phyloP scores from a whole-genome alignment of 92 coral and sea anemone genomes.

The Porites rus region DNA sequence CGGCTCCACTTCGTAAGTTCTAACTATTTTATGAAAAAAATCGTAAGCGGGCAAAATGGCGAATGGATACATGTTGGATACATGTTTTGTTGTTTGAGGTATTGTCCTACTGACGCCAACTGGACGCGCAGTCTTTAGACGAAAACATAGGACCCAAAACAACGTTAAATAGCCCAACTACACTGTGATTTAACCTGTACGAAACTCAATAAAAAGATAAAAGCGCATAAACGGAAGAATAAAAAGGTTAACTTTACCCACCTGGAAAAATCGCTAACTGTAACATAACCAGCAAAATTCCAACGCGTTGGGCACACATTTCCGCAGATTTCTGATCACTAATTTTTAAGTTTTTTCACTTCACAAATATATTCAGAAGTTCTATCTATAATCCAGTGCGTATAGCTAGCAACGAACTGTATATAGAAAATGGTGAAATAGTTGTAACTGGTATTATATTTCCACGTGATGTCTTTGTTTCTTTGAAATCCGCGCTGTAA shows the following conservation, averaged over 20 bases:
- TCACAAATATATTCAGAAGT: not conserved
- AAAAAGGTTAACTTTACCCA: conserved; percentile 8
- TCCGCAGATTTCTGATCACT: not conserved
- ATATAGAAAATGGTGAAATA: not conserved
- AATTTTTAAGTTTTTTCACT: not conserved
- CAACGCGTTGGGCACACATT: conserved; percentile 25
- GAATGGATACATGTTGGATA: too few relatives aligned
- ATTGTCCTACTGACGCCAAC: too few relatives aligned
- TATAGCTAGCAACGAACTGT: not conserved
- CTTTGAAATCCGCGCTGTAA: conserved; percentile 42
- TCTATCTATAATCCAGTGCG: not conserved
- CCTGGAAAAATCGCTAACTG: conserved; percentile 18
- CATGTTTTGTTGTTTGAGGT: too few relatives aligned
- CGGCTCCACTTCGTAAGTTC: too few relatives aligned
- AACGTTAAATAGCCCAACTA: not conserved
- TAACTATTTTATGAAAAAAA: too few relatives aligned
- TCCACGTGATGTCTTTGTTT: conserved; percentile 48
- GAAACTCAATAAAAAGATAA: not conserved
- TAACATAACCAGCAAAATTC: conserved; percentile 15
- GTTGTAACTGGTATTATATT: not conserved
- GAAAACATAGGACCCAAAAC: too few relatives aligned
- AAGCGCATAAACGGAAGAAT: not conserved
- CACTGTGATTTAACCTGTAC: not conserved
- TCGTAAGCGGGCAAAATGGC: too few relatives aligned
- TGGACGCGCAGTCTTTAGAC: too few relatives aligned